Evolutionary conservation across 2,888 invertebrate species (phyloP).

Genomic region (Philaethria dido): DNA sequence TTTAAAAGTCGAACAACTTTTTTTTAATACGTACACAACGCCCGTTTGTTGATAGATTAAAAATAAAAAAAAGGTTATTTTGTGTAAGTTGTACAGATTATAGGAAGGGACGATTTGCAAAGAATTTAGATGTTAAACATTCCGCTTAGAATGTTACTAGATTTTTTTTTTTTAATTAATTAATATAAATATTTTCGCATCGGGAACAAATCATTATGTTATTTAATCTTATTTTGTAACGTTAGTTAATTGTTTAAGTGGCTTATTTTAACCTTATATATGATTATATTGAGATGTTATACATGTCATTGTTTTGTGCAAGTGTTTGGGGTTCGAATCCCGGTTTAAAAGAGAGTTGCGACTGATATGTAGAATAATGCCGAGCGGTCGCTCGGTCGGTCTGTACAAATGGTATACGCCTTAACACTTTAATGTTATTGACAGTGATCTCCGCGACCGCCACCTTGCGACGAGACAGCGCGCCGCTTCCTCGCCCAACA

Average conservation of each 20-base stretch:
- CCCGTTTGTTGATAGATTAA: conserved; percentile 79
- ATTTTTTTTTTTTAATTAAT: conserved; percentile 64
- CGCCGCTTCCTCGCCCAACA: conserved; percentile 20
- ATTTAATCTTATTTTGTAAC: conserved; percentile 83
- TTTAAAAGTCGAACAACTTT: conserved; percentile 68
- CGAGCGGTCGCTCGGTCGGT: conserved; percentile 64
- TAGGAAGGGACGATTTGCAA: conserved; percentile 84
- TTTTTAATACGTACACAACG: conserved; percentile 68
- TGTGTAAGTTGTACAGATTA: conserved; percentile 81
- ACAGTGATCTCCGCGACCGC: conserved; percentile 62
- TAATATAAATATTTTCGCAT: conserved; percentile 76
- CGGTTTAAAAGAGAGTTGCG: conserved; percentile 77
- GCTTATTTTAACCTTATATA: conserved; percentile 79
- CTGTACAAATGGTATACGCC: conserved; percentile 82
- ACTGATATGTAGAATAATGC: conserved; percentile 79
- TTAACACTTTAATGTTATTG: conserved; percentile 78
- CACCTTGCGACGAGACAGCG: conserved; percentile 34
- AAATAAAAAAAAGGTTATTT: conserved; percentile 63
- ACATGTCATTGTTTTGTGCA: conserved; percentile 81
- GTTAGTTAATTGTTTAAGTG: conserved; percentile 83
- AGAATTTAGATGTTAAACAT: conserved; percentile 83
- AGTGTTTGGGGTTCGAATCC: conserved; percentile 75
- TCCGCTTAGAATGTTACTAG: conserved; percentile 84
- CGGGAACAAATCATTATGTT: conserved; percentile 84
- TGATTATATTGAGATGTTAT: conserved; percentile 81